Evolutionary conservation across 2,888 invertebrate genomes (phyloP).

Genomic region (Anticlea derivata): DNA sequence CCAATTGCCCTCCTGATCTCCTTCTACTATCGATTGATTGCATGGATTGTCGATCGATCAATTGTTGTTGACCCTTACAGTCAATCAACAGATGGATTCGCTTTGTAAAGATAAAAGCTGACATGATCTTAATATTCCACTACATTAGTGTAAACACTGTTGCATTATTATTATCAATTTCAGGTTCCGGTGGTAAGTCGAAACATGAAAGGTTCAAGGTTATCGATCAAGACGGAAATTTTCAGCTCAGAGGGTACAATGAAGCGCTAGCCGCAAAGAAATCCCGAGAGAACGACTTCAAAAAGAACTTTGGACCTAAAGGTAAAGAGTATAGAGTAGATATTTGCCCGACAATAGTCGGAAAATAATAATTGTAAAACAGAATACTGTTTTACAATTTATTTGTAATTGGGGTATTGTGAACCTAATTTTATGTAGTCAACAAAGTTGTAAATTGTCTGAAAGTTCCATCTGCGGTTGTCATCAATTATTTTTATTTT

Average conservation of each 20-base stretch:
- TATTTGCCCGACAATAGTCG: neutral
- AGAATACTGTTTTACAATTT: too few relatives aligned
- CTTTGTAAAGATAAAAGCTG: too few relatives aligned
- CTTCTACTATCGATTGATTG: too few relatives aligned
- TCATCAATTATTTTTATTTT: constrained; percentile 8
- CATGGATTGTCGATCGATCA: too few relatives aligned
- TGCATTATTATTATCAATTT: neutral
- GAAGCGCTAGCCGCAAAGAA: constrained; percentile 81
- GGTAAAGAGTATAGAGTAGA: constrained; percentile 44
- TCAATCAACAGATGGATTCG: too few relatives aligned
- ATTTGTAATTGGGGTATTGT: neutral
- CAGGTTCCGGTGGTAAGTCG: constrained; percentile 88
- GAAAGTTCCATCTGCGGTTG: too few relatives aligned
- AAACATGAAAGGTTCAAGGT: constrained; percentile 91
- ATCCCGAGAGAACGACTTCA: constrained; percentile 69
- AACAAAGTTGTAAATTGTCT: constrained; percentile 3
- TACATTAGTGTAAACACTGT: too few relatives aligned
- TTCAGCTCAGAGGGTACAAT: constrained; percentile 86
- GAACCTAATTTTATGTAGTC: neutral
- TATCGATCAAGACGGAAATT: constrained; percentile 90
- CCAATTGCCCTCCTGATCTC: too few relatives aligned
- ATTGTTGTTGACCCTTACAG: too few relatives aligned
- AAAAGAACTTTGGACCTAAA: constrained; percentile 77
- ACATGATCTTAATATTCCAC: too few relatives aligned
- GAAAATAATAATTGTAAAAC: neutral